Percentiles rank a stretch among this genome's conserved stretches.
Conservation (phyloP, 2,888 invertebrate genomes). For the Cremastinae sp. region DNA sequence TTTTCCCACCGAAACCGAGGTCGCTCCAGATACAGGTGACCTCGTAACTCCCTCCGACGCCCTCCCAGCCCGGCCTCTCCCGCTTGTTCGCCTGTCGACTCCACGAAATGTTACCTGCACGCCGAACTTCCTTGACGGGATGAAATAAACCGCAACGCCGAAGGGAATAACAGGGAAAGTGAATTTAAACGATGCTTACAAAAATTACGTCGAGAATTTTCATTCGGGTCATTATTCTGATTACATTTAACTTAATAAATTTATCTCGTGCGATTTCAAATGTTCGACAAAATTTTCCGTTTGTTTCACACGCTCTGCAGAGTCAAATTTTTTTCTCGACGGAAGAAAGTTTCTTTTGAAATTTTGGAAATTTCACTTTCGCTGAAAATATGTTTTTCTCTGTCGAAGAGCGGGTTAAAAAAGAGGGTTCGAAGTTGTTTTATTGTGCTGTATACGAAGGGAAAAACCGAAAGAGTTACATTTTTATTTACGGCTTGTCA, state of each 20-base stretch:
- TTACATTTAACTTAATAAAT: neutral
- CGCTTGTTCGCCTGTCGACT: conserved; percentile 49
- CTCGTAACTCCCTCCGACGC: conserved; percentile 64
- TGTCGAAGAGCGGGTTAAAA: neutral
- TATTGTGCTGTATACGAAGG: conserved; percentile 6
- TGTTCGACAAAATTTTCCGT: neutral
- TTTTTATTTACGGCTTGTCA: conserved; percentile 46
- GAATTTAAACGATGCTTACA: conserved; percentile 23
- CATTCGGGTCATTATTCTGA: neutral
- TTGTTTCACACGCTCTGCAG: no score
- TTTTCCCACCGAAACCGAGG: conserved; percentile 65
- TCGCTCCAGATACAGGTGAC: conserved; percentile 69
- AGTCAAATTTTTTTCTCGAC: neutral
- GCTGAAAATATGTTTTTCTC: neutral
- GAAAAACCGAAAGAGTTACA: conserved; percentile 46
- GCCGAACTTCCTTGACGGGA: conserved; percentile 28
- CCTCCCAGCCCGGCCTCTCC: conserved; percentile 60
- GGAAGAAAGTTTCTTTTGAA: neutral
- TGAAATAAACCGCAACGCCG: conserved; percentile 26
- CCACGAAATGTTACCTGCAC: conserved; percentile 39
- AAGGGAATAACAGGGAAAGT: conserved; percentile 38
- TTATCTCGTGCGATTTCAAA: no score
- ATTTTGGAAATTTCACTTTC: conserved; percentile 4
- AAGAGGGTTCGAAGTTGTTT: conserved; percentile 9
- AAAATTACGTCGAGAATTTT: conserved; percentile 14